These are phyloP conservation scores for Margarornis squamiger DNA, from an alignment of 2,797 vertebrate genomes.

Conservation along the genomic window DNA sequence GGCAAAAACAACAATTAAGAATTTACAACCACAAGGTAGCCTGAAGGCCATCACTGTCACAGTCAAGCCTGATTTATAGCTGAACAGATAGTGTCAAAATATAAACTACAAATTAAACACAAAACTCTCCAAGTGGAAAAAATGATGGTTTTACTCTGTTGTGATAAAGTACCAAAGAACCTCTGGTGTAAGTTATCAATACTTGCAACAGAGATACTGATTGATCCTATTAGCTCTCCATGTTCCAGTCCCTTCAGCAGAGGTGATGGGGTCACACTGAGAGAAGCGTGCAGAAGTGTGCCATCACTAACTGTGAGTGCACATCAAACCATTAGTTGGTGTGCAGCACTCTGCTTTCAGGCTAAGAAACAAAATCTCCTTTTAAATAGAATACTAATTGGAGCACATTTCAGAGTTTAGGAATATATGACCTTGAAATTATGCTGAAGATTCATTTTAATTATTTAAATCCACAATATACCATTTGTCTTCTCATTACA, in stretches of 20 bases:
- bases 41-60: neutral
- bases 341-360: neutral
- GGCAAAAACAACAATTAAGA: neutral
- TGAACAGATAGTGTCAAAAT: neutral
- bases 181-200: neutral
- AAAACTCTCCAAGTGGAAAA: neutral
- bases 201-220: neutral
- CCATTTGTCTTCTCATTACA: neutral
- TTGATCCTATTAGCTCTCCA: neutral
- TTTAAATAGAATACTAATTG: neutral
- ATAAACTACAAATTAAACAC: neutral
- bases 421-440: neutral
- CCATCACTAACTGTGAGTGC: neutral
- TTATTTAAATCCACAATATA: neutral
- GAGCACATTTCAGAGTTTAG: neutral
- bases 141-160: neutral
- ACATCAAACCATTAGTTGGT: neutral
- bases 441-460: neutral
- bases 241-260: neutral
- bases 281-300: neutral
- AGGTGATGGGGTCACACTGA: neutral
- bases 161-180: neutral
- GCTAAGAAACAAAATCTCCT: neutral
- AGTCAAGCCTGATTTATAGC: neutral
- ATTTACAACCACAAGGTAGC: neutral